phyloP scores from a whole-genome alignment of 2,888 invertebrate species.

The Melieria omissa region DNA sequence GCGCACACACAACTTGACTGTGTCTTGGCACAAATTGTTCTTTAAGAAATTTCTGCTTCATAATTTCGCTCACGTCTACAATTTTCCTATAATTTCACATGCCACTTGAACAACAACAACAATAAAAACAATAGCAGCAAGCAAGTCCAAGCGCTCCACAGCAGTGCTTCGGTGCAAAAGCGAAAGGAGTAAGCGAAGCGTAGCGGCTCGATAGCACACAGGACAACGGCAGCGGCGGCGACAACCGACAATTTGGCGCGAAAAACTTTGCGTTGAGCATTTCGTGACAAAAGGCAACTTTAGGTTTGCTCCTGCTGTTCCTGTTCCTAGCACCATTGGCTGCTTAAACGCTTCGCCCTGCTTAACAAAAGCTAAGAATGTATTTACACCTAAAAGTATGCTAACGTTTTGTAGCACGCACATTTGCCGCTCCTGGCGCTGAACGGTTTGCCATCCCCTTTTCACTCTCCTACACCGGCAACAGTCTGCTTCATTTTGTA shows the following conservation, averaged over 20 bases:
- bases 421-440: conserved; percentile 41
- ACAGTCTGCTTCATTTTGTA: background rate
- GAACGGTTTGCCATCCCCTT: background rate
- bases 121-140: no score
- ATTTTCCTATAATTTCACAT: conserved; percentile 13
- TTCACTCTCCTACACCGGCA: background rate
- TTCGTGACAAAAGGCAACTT: conserved; percentile 61
- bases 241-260: conserved; percentile 14
- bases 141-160: no score
- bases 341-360: conserved; percentile 15
- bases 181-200: no score
- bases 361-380: conserved; percentile 47
- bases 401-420: conserved; percentile 62
- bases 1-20: no score
- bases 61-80: conserved; percentile 55
- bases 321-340: background rate
- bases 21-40: background rate
- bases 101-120: no score
- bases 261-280: conserved; percentile 35
- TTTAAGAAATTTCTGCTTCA: conserved; percentile 7
- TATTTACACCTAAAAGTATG: conserved; percentile 59
- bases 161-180: no score
- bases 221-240: background rate
- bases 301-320: conserved; percentile 34
- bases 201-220: background rate